Evolutionary conservation across 2,113 vertebrate genomes (phyloP), one percentile per base, ranked within the genome.

Genomic region (Myotis brandtii): DNA sequence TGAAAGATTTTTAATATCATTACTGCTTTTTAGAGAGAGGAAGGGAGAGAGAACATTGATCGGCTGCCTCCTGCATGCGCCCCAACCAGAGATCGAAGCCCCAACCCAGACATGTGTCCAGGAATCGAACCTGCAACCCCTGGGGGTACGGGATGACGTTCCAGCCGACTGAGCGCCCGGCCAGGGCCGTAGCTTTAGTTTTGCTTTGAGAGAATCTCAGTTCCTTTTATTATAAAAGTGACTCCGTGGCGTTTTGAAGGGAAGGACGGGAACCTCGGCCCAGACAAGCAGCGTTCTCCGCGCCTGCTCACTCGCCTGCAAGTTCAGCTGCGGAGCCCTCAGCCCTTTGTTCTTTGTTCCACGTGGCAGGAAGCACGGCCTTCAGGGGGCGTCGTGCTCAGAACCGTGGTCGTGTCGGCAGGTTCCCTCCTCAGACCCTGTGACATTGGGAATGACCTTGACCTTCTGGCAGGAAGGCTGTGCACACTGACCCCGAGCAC

Each of bases 181-280:
- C 62, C 12, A 12, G 54, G 62, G 62, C 32, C 18, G 64, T 3
- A 6, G 23, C 25, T 7, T 6, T 1, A 5, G 2, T 0, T 14
- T 16, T 43, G 70, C 70, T 9, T 13, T 27, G 2, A 72, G 40
- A 7, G 23, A 9, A 1, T 7, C 37, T 27, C 12, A 2, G 70
- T 1, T 27, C 10, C 70, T 14, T 43, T 43, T 3, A 5, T 40
- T 9, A 2, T 20, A 3, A 40, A 17, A 2, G 37, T 1, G 11
- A 5, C 9, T 21, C 32, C 2, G n/a, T 6, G 34, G 18, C n/a
- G 8, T 14, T 5, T 9, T 9, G 17, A 6, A 9, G 3, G 25
- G 16, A 32, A 20, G 23, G 70, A 14, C 70, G 6, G 7, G 34
- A 34, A 1, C 5, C 0, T 23, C 34, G 0, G 21, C 69, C 10